Conservation (phyloP, 2,113 vertebrate species). For the Gallinago undulata region DNA sequence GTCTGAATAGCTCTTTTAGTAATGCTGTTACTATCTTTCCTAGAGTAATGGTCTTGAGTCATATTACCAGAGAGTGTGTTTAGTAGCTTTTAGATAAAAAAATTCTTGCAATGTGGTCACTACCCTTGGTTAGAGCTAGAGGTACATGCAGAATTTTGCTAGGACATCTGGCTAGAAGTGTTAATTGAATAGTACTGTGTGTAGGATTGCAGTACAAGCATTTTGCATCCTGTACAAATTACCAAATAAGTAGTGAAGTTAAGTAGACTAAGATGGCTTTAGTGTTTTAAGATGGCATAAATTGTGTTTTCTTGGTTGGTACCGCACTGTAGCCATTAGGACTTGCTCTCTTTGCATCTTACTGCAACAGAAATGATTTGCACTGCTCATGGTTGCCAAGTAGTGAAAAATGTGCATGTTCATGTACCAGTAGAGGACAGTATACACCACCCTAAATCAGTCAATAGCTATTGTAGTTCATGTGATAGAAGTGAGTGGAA, state of each 20-base stretch:
- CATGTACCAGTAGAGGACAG: conserved; percentile 65
- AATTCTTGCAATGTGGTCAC: neutral
- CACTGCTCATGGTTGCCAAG: neutral
- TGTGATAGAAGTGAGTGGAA: conserved; percentile 33
- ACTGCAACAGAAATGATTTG: neutral
- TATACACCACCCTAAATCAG: conserved; percentile 47
- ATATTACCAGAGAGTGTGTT: neutral
- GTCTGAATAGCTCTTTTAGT: neutral
- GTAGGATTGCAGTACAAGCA: neutral
- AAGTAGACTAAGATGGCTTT: neutral
- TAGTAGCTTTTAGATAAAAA: neutral
- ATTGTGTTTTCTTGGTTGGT: neutral
- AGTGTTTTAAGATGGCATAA: neutral
- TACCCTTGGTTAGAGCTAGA: neutral
- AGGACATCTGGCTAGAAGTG: neutral
- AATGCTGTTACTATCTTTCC: neutral
- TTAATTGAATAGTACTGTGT: neutral
- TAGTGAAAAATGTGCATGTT: neutral
- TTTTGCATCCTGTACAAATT: neutral
- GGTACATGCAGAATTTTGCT: neutral
- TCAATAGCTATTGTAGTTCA: neutral
- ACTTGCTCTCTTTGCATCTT: conserved; percentile 45
- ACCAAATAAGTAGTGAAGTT: conserved; percentile 1
- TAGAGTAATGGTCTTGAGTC: neutral
- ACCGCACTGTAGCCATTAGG: conserved; percentile 28